A percentile compares a stretch with the other conserved stretches of the same genome.
These are phyloP conservation scores for Karalla daura DNA, from an alignment of 2,797 vertebrate species.

Conservation along the genomic window DNA sequence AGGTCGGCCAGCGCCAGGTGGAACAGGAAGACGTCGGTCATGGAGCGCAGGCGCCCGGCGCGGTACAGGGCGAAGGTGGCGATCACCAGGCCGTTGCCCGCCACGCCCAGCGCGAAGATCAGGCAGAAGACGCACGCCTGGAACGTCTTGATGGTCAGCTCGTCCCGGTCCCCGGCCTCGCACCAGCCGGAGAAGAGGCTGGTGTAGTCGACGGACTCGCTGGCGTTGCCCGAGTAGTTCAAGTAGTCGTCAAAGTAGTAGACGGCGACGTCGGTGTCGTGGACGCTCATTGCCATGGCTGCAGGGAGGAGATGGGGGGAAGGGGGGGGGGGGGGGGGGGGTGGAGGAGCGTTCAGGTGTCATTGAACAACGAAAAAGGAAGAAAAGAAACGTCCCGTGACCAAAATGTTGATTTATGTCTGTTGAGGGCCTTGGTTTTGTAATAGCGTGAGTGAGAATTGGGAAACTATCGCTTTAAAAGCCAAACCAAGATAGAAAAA, in stretches of 20 bases:
- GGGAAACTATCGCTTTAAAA: too few species aligned
- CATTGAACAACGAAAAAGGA: too few species aligned
- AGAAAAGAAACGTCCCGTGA: not conserved
- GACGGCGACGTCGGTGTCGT: fast-evolving
- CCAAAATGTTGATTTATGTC: not conserved
- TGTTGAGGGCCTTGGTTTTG: too few species aligned
- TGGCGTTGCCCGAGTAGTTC: fast-evolving
- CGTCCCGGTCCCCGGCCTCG: constrained; percentile 58
- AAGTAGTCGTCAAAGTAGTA: fast-evolving
- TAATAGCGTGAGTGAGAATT: too few species aligned
- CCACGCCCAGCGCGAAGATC: constrained; percentile 84
- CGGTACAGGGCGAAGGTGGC: constrained; percentile 84
- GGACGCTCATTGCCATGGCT: constrained; percentile 9
- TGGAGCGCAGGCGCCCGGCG: constrained; percentile 75
- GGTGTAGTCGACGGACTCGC: fast-evolving
- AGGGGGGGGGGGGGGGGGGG: too few species aligned
- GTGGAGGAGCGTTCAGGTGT: too few species aligned
- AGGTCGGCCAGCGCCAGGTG: constrained; percentile 91
- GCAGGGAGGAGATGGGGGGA: too few species aligned
- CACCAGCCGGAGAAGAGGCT: constrained; percentile 67
- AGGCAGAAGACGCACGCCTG: constrained; percentile 83
- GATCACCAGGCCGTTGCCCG: constrained; percentile 90
- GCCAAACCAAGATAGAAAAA: too few species aligned
- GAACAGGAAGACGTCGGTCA: constrained; percentile 90
- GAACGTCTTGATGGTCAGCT: constrained; percentile 77